Base-by-base conservation (phyloP, 1,140 invertebrate species). In the Drosophila punjabiensis region DNA sequence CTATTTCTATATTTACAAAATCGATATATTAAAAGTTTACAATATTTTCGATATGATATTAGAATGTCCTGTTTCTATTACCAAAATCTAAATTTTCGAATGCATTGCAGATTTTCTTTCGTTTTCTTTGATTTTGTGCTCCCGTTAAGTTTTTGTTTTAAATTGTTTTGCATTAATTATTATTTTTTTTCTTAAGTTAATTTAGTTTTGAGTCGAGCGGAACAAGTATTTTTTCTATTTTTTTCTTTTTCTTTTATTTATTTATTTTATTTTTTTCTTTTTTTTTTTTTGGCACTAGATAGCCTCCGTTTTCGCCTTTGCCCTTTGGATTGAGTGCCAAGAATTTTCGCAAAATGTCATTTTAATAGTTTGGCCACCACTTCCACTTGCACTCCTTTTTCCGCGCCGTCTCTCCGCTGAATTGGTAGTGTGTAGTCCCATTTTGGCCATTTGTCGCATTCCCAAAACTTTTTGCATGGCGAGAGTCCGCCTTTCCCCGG, bases 391-490 rank as follows among this genome's bases (percentile, higher is more conserved):
- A 56, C 35, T 30, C 64, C 43, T 18, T 32, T 32, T 53, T n/a
- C 11, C 9, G 14, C 13, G 35, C 65, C 50, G 45, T 37, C 32
- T 20, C 37, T 18, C 30, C 30, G 67, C 52, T 50, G 5, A 8
- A 33, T 28, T 37, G 16, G 16, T n/a, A n/a, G 33, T 16, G 24
- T 50, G 47, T 59, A 64, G 62, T 64, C 62, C 62, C 50, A 64
- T 59, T 64, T 71, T 48, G 70, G 43, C 67, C 53, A 73, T 74
- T 73, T 74, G 70, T 74, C 70, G 70, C 67, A 74, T 62, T 50
- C 45, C 55, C 24, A n/a, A 13, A 68, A 73, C 70, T 67, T 73
- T 58, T 73, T 45, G 55, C 55, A 32, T 56, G 20, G n/a, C n/a
- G 43, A 14, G 13, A 56, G 65, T n/a, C 24, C 33, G 32, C 30